Evolutionary conservation across 2,888 invertebrate species (phyloP).

Genomic region (Atherix ibis): DNA sequence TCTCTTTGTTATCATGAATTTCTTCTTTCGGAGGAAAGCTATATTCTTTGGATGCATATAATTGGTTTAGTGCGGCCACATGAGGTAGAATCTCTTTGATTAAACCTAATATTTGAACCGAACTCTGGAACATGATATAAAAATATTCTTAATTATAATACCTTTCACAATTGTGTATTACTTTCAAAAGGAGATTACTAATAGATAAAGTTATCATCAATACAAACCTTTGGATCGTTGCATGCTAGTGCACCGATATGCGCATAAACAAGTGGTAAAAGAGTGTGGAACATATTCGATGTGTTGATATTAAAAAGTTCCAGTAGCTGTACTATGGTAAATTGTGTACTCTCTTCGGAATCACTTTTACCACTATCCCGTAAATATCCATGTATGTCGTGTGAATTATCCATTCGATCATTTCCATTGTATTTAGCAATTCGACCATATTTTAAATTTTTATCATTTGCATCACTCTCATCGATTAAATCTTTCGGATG

Average conservation of each 20-base stretch:
- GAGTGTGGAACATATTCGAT: slow-evolving; percentile 46
- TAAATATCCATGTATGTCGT: slow-evolving; percentile 9
- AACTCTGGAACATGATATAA: slow-evolving; percentile 54
- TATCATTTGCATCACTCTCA: slow-evolving; percentile 24
- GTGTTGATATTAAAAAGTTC: slow-evolving; percentile 30
- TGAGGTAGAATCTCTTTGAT: slow-evolving; percentile 81
- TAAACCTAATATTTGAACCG: slow-evolving; percentile 68
- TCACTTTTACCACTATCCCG: slow-evolving; percentile 23
- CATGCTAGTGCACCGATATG: slow-evolving; percentile 61
- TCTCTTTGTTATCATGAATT: slow-evolving; percentile 12
- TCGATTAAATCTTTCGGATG: slow-evolving; percentile 26
- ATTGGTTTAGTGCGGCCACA: slow-evolving; percentile 68
- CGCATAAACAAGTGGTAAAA: slow-evolving; percentile 71
- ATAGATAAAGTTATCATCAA: background rate
- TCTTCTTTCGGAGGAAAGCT: slow-evolving; percentile 7
- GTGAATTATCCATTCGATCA: slow-evolving; percentile 22
- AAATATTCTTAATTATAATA: no score
- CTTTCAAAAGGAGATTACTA: no score
- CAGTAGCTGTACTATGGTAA: slow-evolving; percentile 25
- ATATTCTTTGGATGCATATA: slow-evolving; percentile 30
- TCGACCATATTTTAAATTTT: slow-evolving; percentile 27
- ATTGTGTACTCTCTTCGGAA: slow-evolving; percentile 24
- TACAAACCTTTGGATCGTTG: slow-evolving; percentile 63
- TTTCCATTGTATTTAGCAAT: slow-evolving; percentile 29
- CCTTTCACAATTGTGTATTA: no score